Evolutionary conservation across 2,797 vertebrate genomes (phyloP).

Genomic region (Anguilla pacifica): DNA sequence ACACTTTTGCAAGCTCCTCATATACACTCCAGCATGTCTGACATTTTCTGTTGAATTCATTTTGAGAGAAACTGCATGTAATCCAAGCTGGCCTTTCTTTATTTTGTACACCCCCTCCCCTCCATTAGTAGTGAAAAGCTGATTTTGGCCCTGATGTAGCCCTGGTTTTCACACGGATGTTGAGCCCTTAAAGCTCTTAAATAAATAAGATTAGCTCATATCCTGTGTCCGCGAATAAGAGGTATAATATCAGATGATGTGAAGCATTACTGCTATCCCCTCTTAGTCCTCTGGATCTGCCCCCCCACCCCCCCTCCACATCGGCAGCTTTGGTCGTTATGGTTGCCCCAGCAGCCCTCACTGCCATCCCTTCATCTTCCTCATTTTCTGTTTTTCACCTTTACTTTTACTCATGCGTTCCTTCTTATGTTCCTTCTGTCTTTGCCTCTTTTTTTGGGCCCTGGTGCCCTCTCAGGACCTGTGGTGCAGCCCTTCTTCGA

Average conservation of each 20-base stretch:
- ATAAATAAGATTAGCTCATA: conserved; percentile 78
- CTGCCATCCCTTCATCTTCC: neutral
- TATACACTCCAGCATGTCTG: conserved; percentile 22
- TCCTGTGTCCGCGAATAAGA: conserved; percentile 69
- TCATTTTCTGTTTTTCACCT: neutral
- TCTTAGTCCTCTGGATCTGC: conserved; percentile 70
- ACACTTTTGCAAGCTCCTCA: neutral
- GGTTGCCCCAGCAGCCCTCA: conserved; percentile 28
- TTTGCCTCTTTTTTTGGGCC: conserved; percentile 49
- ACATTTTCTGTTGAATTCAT: neutral
- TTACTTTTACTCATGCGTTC: conserved; percentile 32
- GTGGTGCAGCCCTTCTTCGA: conserved; percentile 36
- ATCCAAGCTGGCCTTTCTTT: conserved; percentile 22
- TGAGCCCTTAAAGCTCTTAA: conserved; percentile 78
- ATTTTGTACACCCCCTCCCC: conserved; percentile 48
- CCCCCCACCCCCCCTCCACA: neutral
- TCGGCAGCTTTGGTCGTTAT: conserved; percentile 34
- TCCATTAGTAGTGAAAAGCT: conserved; percentile 60
- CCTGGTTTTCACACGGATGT: conserved; percentile 42
- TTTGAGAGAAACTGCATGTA: conserved; percentile 13
- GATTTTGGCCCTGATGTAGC: conserved; percentile 60
- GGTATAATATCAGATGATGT: conserved; percentile 80
- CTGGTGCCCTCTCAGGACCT: conserved; percentile 28
- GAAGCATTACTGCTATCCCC: conserved; percentile 79
- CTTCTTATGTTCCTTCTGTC: conserved; percentile 19